phyloP scores from a whole-genome alignment of 2,797 vertebrate species.

The Carapus acus region DNA sequence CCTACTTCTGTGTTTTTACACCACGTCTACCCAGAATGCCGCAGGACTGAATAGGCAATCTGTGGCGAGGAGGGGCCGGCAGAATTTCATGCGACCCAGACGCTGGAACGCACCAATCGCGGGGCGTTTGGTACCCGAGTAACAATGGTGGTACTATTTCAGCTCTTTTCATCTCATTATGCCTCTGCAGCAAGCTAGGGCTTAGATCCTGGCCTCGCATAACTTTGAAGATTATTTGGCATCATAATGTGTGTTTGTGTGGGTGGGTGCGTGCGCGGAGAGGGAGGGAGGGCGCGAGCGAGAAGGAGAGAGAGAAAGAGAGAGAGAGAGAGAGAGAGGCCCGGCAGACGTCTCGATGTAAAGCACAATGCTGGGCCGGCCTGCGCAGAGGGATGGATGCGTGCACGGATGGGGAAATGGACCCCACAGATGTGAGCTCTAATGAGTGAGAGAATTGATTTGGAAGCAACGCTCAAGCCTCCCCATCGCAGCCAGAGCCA shows the following conservation, averaged over 20 bases:
- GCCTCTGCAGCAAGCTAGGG: slow-evolving; percentile 44
- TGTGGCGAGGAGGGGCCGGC: slow-evolving; percentile 58
- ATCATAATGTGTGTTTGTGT: slow-evolving; percentile 53
- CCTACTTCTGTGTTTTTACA: slow-evolving; percentile 25
- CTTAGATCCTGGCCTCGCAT: slow-evolving; percentile 42
- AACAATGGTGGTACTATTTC: slow-evolving; percentile 69
- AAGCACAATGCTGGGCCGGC: slow-evolving; percentile 40
- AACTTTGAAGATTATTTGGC: slow-evolving; percentile 66
- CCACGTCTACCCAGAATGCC: slow-evolving; percentile 25
- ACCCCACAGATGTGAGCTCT: slow-evolving; percentile 30
- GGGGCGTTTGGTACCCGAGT: slow-evolving; percentile 38
- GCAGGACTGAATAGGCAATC: slow-evolving; percentile 31
- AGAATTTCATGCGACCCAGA: slow-evolving; percentile 55
- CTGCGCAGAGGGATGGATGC: slow-evolving; percentile 12
- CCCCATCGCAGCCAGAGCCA: slow-evolving; percentile 9
- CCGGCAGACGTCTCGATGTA: slow-evolving; percentile 39
- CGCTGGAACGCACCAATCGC: slow-evolving; percentile 65
- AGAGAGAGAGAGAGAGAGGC: slow-evolving; percentile 7
- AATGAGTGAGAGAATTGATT: slow-evolving; percentile 33
- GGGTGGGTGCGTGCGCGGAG: slow-evolving; percentile 2
- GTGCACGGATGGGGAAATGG: slow-evolving; percentile 29
- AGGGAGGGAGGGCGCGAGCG: neutral
- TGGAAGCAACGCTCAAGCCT: slow-evolving; percentile 13
- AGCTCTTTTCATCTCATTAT: slow-evolving; percentile 65
- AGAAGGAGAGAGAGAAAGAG: slow-evolving; percentile 13